Evolutionary conservation across 2,113 vertebrate species (phyloP).

Genomic region (Corythoichthys haematopterus): DNA sequence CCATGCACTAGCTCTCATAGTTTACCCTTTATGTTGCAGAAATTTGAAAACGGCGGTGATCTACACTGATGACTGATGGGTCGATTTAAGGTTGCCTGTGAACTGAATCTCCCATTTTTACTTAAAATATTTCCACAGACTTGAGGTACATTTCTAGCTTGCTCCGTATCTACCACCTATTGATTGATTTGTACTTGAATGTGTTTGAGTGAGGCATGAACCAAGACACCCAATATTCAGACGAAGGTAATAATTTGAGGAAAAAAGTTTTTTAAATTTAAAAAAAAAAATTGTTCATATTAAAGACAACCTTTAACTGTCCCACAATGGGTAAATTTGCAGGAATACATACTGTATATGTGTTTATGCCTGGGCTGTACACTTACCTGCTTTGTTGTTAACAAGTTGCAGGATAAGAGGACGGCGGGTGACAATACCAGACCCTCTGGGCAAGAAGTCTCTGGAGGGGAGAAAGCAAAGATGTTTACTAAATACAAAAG

Average conservation of each 20-base stretch:
- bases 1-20: too few species aligned
- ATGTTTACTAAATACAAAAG: slow-evolving; percentile 8
- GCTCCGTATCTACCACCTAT: too few species aligned
- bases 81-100: too few species aligned
- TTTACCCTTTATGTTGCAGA: too few species aligned
- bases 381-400: slow-evolving; percentile 84
- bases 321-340: neutral
- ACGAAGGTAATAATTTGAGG: neutral
- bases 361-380: neutral
- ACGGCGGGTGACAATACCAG: slow-evolving; percentile 88
- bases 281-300: too few species aligned
- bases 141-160: too few species aligned
- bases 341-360: neutral
- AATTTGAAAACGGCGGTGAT: too few species aligned
- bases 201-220: neutral
- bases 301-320: neutral
- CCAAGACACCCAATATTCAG: neutral
- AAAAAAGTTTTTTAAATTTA: neutral
- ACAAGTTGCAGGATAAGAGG: slow-evolving; percentile 93
- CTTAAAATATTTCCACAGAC: too few species aligned
- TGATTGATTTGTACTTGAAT: too few species aligned
- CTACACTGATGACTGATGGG: too few species aligned
- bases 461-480: slow-evolving; percentile 56
- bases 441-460: slow-evolving; percentile 91
- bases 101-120: too few species aligned